Evolutionary conservation across 2,113 vertebrate species (phyloP).

Genomic region (Cavia porcellus): DNA sequence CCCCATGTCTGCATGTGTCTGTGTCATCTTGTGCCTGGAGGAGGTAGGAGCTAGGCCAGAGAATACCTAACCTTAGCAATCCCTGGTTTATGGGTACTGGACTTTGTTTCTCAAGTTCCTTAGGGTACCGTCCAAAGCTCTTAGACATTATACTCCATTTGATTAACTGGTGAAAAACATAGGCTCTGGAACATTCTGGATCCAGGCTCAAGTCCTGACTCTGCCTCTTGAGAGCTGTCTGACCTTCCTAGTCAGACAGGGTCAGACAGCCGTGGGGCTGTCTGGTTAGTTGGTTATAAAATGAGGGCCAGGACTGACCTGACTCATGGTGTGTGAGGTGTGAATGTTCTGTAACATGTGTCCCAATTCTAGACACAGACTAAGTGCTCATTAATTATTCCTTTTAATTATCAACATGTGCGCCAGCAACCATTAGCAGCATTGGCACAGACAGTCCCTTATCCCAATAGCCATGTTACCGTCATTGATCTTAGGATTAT

Average conservation of each 20-base stretch:
- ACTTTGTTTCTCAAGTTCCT: background rate
- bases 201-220: background rate
- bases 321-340: background rate
- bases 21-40: background rate
- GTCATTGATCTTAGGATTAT: background rate
- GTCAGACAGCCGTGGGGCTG: background rate
- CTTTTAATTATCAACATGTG: background rate
- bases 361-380: background rate
- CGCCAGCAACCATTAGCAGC: background rate
- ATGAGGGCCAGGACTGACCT: background rate
- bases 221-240: background rate
- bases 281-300: background rate
- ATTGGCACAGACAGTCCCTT: background rate
- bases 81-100: background rate
- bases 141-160: background rate
- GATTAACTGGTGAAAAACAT: background rate
- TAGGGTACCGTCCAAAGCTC: background rate
- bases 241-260: background rate
- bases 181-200: background rate
- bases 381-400: background rate
- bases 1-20: background rate
- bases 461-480: too few species aligned
- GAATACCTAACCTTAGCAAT: background rate
- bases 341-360: background rate
- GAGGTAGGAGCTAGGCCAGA: background rate